Percentiles rank a stretch among this genome's conserved stretches.
phyloP scores from a whole-genome alignment of 2,797 vertebrate species.

The Sparidentex hasta region DNA sequence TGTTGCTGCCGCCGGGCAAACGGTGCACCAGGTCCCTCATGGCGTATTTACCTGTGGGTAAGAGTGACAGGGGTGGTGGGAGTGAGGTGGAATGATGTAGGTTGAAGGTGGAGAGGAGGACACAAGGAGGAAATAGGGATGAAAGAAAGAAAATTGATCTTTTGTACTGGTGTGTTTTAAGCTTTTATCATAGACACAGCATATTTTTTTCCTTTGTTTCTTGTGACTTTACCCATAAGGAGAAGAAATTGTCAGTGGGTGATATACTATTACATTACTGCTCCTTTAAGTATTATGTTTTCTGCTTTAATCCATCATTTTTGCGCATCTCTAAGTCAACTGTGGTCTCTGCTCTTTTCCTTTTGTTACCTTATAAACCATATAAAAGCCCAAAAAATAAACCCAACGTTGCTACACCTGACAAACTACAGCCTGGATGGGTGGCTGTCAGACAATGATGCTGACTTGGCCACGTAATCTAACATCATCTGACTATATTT shows the following conservation, averaged over 20 bases:
- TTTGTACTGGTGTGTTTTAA: background rate
- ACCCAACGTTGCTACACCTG: no score
- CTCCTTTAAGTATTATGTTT: no score
- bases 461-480: conserved; percentile 36
- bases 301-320: background rate
- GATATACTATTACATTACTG: no score
- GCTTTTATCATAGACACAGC: no score
- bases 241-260: background rate
- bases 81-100: background rate
- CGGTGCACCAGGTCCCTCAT: conserved; percentile 98
- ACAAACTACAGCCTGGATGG: background rate
- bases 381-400: background rate
- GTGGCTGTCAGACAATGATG: conserved; percentile 30
- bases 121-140: background rate
- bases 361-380: background rate
- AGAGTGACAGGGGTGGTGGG: conserved; percentile 27
- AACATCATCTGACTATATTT: conserved; percentile 61
- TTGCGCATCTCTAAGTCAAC: background rate
- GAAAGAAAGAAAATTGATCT: background rate
- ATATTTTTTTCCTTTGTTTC: no score
- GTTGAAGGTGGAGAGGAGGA: background rate
- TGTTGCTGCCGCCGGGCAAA: conserved; percentile 94
- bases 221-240: background rate
- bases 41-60: conserved; percentile 94
- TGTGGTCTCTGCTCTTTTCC: background rate